A percentile compares a stretch with the other conserved stretches of the same genome.
Conservation (phyloP, 37 sponge, comb jelly and placozoan genomes). For the Cladorhizidae sp. region DNA sequence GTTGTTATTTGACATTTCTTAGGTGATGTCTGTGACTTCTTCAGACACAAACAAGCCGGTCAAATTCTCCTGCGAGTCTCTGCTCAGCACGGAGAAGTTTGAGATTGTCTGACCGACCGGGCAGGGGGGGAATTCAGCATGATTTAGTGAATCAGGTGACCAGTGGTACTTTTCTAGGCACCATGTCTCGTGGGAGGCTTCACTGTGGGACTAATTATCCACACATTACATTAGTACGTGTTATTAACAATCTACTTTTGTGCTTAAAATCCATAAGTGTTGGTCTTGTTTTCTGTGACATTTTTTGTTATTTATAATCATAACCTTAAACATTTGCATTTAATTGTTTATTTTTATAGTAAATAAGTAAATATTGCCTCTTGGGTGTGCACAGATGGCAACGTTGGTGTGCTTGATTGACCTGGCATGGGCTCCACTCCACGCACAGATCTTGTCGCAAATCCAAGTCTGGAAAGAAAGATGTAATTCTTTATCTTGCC, state of each 20-base stretch:
- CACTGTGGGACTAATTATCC: not conserved
- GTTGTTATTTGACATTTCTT: not conserved
- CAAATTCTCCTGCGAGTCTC: conserved; percentile 68
- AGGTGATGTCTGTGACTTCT: conserved; percentile 49
- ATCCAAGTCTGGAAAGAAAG: too few relatives aligned
- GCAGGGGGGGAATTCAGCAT: not conserved
- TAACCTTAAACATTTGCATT: not conserved
- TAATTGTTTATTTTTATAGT: too few relatives aligned
- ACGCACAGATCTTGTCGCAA: too few relatives aligned
- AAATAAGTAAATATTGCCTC: too few relatives aligned
- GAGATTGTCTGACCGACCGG: conserved; percentile 55
- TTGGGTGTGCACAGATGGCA: too few relatives aligned
- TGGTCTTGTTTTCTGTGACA: not conserved
- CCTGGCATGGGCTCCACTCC: too few relatives aligned
- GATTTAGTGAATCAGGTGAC: not conserved
- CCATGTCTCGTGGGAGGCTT: not conserved
- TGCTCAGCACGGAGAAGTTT: conserved; percentile 59
- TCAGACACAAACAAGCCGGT: conserved; percentile 48
- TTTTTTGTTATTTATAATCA: not conserved
- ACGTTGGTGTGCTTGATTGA: too few relatives aligned
- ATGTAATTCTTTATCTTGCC: too few relatives aligned
- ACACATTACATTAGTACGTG: not conserved
- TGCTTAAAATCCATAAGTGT: not conserved
- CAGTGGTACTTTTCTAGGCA: not conserved
- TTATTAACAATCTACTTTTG: not conserved